Conservation (phyloP, 1,140 invertebrate genomes). For the Hylaeus anthracinus region DNA sequence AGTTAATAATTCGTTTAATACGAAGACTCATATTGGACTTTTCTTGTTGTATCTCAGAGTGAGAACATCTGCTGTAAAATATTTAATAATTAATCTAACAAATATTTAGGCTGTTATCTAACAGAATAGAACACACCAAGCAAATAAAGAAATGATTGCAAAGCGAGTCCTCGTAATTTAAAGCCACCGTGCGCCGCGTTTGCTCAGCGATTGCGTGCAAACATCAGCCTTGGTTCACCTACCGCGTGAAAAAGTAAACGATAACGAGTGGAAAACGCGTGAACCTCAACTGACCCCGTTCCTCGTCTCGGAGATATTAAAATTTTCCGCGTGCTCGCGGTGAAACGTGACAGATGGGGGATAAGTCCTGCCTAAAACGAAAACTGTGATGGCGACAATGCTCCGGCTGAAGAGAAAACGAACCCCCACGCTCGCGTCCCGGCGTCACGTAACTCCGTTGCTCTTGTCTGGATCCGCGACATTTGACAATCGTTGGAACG, state of each 20-base stretch:
- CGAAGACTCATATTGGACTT: too few relatives aligned
- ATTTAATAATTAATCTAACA: too few relatives aligned
- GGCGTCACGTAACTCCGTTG: background rate
- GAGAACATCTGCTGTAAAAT: too few relatives aligned
- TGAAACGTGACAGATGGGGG: background rate
- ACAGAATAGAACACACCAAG: too few relatives aligned
- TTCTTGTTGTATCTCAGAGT: too few relatives aligned
- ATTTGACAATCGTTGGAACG: slow-evolving; percentile 9
- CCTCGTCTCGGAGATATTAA: slow-evolving; percentile 25
- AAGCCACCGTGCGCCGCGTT: too few relatives aligned
- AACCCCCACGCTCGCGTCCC: background rate
- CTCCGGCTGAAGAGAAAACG: background rate
- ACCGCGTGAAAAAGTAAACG: slow-evolving; percentile 9
- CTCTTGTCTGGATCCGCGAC: slow-evolving; percentile 11
- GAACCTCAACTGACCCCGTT: background rate
- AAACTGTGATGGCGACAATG: background rate
- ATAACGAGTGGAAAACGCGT: background rate
- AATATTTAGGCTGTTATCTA: too few relatives aligned
- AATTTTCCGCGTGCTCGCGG: slow-evolving; percentile 32
- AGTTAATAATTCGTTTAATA: too few relatives aligned
- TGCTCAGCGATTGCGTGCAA: background rate
- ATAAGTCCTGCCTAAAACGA: background rate
- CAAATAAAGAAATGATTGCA: too few relatives aligned
- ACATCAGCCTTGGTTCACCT: background rate
- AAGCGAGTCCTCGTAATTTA: too few relatives aligned